Base-by-base conservation (phyloP, 1,140 invertebrate species). In the Solenopsis fugax region DNA sequence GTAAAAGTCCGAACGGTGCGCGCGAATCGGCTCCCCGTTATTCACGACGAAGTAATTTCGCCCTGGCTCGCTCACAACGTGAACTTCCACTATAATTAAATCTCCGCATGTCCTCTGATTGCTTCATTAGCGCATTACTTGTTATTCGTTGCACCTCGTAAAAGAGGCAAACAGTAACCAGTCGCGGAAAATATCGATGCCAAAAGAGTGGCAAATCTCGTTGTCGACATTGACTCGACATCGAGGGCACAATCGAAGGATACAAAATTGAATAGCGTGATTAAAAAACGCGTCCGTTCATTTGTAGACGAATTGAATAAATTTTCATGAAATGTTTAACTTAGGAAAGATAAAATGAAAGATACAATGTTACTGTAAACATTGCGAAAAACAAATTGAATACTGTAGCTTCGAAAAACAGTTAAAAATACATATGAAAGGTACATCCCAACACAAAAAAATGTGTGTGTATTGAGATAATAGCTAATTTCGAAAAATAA, bases 81-180 rank as follows among this genome's bases (percentile, higher is more conserved):
- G 48, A 21, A 84, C 80, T 75, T 84, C 80, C 54, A 41, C 69
- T 37, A 50, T 60, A 75, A 84, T 84, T 84, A 84, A 84, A 84
- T 75, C 69, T 62, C 54, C 54, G 45, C 69, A n/a, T 82, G 80
- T 84, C 69, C 69, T 84, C 24, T 75, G 80, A 84, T 75, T 75
- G 80, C 80, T 84, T 84, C 80, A 84, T 84, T 84, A 84, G 80
- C 80, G 69, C 80, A 84, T 84, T 84, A 84, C 80, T 73, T 60
- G 80, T 84, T 75, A 73, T 48, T 73, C 67, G 78, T 58, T 60
- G 69, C 80, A 21, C n/a, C 54, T 60, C 54, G 54, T 37, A 48
- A 73, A 62, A 75, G 34, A 48, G 24, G 16, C 62, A 34, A 29
- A 21, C 24, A 12, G 52, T 62, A 50, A 73, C 24, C 41, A 18